Evolutionary conservation across 1,140 invertebrate genomes (phyloP).

Genomic region (Panulirus ornatus): DNA sequence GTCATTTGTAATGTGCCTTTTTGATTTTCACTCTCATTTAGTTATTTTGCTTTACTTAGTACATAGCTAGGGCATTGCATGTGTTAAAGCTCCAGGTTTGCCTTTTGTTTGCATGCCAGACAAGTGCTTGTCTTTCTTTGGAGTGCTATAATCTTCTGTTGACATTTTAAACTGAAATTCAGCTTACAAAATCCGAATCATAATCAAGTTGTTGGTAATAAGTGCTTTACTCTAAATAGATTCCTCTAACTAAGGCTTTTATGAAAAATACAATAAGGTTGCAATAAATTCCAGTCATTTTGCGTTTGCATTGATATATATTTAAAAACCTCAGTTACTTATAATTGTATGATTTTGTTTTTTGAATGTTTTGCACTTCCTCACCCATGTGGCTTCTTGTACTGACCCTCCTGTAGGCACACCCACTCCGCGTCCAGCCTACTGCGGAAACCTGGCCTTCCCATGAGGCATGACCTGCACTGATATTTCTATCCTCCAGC

Average conservation of each 20-base stretch:
- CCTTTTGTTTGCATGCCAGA: constrained; percentile 32
- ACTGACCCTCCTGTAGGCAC: constrained; percentile 46
- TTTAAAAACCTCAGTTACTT: not conserved
- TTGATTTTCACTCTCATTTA: not conserved
- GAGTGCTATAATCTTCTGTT: too few species aligned
- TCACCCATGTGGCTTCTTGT: constrained; percentile 45
- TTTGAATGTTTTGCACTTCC: constrained; percentile 22
- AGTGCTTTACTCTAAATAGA: not conserved
- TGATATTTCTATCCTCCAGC: constrained; percentile 12
- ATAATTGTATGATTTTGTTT: not conserved
- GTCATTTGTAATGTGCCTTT: not conserved
- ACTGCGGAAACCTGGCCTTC: constrained; percentile 40
- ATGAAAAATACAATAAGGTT: not conserved
- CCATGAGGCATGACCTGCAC: constrained; percentile 48
- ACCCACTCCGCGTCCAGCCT: constrained; percentile 46
- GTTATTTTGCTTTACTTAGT: not conserved
- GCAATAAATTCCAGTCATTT: not conserved
- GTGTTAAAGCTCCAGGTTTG: not conserved
- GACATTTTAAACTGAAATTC: not conserved
- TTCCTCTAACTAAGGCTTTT: not conserved
- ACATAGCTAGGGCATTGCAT: not conserved
- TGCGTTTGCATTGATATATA: not conserved
- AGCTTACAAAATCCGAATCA: not conserved
- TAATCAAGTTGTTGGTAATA: not conserved
- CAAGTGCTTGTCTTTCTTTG: constrained; percentile 16